Evolutionary conservation across 2,797 vertebrate genomes (phyloP), one percentile per base, ranked within the genome.

Genomic region (Galagoides demidoff): DNA sequence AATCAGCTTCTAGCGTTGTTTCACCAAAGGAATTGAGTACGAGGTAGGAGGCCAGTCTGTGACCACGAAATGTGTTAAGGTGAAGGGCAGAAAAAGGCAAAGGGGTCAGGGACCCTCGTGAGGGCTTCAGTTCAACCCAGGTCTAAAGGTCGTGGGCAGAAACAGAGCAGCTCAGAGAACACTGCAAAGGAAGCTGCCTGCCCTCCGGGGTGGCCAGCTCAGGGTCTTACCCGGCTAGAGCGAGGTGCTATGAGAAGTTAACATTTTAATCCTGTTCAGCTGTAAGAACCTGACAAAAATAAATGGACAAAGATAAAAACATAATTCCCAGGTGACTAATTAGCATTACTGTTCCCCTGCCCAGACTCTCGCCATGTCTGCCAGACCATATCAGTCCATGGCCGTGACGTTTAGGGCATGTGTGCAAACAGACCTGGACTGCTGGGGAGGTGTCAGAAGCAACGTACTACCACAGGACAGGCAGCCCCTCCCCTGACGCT

Each of bases 221-320:
- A 79, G n/a, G 79, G 66, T 85, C n/a, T 83, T 83, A 78, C 49
- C 29, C 71, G 71, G 17, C 63, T 70, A 52, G 20, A 95, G 84
- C 49, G 68, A 68, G n/a, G 82, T 49, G 37, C 78, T 94, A 43
- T 85, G 59, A 57, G 29, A 89, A 93, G 49, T 87, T 71, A 81
- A 55, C 88, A 37, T 13, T 61, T 23, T 82, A 68, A 49, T 71
- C 23, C 31, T n/a, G 16, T 66, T n/a, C 29, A 66, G 63, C 31
- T n/a, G 63, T n/a, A 66, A 66, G 31, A 66, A 7, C 3, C 64
- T 0, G 3, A 66, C 64, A 66, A 66, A 66, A 66, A 66, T 66
- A 66, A 66, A 66, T 66, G n/a, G 27, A 27, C 27, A 63, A 63
- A 66, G 17, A 66, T 19, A 66, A 76, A 31, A 52, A n/a, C 20